phyloP scores from a whole-genome alignment of 2,888 invertebrate genomes.

The Campoletis raptor region DNA sequence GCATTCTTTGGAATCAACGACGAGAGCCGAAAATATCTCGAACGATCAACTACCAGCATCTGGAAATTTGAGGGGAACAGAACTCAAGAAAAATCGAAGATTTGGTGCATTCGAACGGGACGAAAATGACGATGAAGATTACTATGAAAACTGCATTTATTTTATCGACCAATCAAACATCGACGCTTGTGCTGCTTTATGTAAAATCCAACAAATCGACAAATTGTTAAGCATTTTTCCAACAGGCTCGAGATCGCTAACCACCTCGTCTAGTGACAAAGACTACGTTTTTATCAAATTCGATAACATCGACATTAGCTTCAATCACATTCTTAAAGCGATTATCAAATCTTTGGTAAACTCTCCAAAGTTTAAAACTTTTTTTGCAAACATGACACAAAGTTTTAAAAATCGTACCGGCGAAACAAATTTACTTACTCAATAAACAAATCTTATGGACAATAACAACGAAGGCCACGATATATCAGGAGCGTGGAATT shows the following conservation, averaged over 20 bases:
- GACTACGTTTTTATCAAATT: neutral
- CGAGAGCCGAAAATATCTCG: neutral
- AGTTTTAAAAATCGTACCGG: neutral
- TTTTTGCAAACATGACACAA: neutral
- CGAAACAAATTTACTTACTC: neutral
- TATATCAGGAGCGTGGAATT: no score
- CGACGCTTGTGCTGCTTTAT: neutral
- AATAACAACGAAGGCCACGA: neutral
- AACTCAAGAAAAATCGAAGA: neutral
- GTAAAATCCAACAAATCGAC: neutral
- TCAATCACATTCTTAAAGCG: neutral
- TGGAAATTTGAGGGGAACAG: neutral
- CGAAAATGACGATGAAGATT: neutral
- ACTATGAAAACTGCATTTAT: neutral
- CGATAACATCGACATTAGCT: neutral
- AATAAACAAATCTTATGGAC: neutral
- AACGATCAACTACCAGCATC: neutral
- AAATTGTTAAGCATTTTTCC: neutral
- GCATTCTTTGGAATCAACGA: neutral
- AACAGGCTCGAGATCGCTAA: neutral
- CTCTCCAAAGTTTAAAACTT: neutral
- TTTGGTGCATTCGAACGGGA: neutral
- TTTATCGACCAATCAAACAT: neutral
- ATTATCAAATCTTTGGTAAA: neutral
- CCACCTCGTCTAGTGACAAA: no score